Evolutionary conservation across 2,888 invertebrate genomes (phyloP).

Genomic region (Amblyjoppa proteus): DNA sequence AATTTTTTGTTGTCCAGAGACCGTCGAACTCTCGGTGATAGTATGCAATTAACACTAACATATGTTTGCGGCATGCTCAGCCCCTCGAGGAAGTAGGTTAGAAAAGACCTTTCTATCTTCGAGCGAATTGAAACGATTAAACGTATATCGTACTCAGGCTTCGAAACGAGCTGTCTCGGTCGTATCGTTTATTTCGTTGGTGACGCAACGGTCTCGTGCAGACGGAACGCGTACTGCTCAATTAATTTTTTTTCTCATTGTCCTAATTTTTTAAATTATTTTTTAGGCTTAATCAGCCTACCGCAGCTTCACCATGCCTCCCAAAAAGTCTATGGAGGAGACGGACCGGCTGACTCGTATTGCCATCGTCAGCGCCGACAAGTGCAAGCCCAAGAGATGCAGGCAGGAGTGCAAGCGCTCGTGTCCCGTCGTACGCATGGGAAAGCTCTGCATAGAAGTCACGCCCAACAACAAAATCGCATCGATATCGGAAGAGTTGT

Average conservation of each 20-base stretch:
- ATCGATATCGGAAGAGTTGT: conserved; percentile 98
- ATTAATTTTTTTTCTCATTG: not conserved
- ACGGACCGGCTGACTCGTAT: conserved; percentile 98
- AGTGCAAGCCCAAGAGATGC: conserved; percentile 99
- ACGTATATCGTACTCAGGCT: not conserved
- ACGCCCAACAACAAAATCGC: conserved; percentile 98
- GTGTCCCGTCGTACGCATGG: conserved; percentile 99
- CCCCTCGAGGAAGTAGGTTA: conserved; percentile 67
- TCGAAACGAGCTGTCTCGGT: not conserved
- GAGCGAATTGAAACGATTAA: not conserved
- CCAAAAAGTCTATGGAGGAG: conserved; percentile 92
- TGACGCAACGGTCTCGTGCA: conserved; percentile 4
- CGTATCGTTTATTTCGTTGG: not conserved
- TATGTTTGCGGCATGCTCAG: conserved; percentile 70
- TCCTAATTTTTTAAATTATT: conserved; percentile 9
- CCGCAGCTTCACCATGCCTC: conserved; percentile 87
- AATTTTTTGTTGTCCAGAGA: not conserved
- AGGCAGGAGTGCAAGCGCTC: conserved; percentile 99
- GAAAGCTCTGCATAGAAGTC: conserved; percentile 99
- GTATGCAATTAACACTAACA: conserved; percentile 52
- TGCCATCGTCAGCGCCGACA: conserved; percentile 98
- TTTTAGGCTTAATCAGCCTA: conserved; percentile 57
- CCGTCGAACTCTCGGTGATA: conserved; percentile 11
- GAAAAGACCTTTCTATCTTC: conserved; percentile 33
- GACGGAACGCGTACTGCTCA: not conserved